Evolutionary conservation across 1,140 invertebrate species (phyloP), one percentile per base, ranked within the genome.

Genomic region (Helicoverpa zea): DNA sequence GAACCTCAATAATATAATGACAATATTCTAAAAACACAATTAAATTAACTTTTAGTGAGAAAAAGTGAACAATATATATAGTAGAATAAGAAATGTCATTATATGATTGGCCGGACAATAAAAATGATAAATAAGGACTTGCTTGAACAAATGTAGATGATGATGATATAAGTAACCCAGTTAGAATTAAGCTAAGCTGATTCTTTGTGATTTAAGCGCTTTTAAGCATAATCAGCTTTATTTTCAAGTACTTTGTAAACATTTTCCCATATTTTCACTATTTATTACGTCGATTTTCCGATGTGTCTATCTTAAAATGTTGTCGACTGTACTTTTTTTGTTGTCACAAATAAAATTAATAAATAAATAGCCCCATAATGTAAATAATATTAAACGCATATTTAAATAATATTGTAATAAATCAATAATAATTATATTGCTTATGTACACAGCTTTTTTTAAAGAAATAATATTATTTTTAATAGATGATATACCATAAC

Each of bases 151-250:
- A 51, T 12, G 23, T 49, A 52, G 18, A 73, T 43, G 35, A 56
- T 58, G 49, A 74, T 73, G 52, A 66, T 52, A 56, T 49, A 49
- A 58, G 2, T 18, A 49, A 80, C 79, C 82, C 82, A 81, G 82
- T 83, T 83, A 83, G 82, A 81, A 35, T 77, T 56, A 83, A 83
- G 82, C 79, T 81, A 83, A 80, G 81, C 81, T 64, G 64, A 72
- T 59, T 35, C 49, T 61, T 66, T 61, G 74, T 51, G 54, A 29
- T 73, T 61, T 56, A 73, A 58, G 70, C 70, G 52, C 70, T 73
- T 58, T 61, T 51, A 75, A 79, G 76, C 70, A 18, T 18, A 12
- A 51, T 35, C 54, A 64, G 56, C 35, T 70, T 56, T 3, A 58
- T 18, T 58, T 18, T 30, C 23, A 29, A 13, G 12, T 35, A 54